Base-by-base conservation (phyloP, 2,797 vertebrate species). In the Oreonectes daqikongensis region DNA sequence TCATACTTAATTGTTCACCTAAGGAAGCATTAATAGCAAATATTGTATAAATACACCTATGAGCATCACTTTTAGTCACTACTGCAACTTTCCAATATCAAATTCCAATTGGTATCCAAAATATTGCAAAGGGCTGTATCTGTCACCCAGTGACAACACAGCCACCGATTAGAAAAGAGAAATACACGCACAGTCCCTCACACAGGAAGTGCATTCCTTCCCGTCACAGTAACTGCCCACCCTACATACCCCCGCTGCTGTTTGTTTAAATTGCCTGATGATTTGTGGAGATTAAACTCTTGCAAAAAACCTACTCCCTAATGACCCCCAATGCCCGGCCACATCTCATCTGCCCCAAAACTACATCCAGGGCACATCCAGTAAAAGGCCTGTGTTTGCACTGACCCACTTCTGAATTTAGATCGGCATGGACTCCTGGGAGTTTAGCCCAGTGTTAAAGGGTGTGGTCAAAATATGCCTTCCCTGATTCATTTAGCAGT, bases 181-280 rank as follows among this genome's bases (percentile, higher is more conserved):
- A 87, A 79, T 66, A 80, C 44, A 55, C 77, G 48, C 48, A 50
- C 73, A 79, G 77, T 77, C 74, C 80, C 70, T 81, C 86, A 89
- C 91, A 92, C 90, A 94, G 94, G 94, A 95, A 95, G 89, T 92
- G 84, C 94, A 94, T 95, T 94, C 92, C 90, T 95, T 94, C 90
- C 92, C 88, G 86, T 93, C 91, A 75, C 91, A 92, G 91, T 94
- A 93, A 95, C 89, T 88, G 89, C 88, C 88, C 89, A 79, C 81
- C 81, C 77, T 77, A 70, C 69, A 69, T 48, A 53, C 69, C 73
- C n/a, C 88, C 85, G 81, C 84, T 89, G 87, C 89, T 91, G 92
- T 92, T 92, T 91, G 90, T 94, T 93, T 93, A 88, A 95, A 92
- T 89, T 87, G 83, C 85, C 89, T 87, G 87, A 90, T 90, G 91